A percentile compares a stretch with the other conserved stretches of the same genome.
Evolutionary conservation across 2,113 vertebrate genomes (phyloP).

Genomic region (Phoxinus phoxinus): DNA sequence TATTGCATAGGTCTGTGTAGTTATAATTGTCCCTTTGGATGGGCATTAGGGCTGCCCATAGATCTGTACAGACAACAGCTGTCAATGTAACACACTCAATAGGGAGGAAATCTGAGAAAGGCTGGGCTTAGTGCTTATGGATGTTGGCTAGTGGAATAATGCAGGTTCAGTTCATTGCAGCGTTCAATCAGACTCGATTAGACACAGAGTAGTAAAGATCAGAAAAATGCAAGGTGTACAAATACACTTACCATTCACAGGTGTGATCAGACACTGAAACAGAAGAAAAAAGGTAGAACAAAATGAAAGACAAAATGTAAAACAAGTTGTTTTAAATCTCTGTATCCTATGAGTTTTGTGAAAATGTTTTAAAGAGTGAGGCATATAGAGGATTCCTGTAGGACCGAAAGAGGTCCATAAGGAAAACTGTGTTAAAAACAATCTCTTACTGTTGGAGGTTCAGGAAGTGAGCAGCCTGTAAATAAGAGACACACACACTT

Average conservation of each 20-base stretch:
- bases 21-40: not conserved
- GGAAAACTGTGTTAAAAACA: not conserved
- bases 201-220: not conserved
- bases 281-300: not conserved
- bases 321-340: not conserved
- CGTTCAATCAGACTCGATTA: not conserved
- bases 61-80: not conserved
- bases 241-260: not conserved
- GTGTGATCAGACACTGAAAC: not conserved
- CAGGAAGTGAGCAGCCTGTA: not conserved
- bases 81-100: not conserved
- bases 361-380: not conserved
- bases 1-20: not conserved
- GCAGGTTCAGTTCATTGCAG: not conserved
- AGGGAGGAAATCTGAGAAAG: not conserved
- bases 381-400: not conserved
- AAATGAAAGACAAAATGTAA: not conserved
- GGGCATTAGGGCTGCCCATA: not conserved
- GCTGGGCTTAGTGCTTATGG: not conserved
- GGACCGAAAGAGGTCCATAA: not conserved
- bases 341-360: not conserved
- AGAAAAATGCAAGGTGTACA: not conserved
- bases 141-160: not conserved
- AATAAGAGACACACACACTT: not conserved
- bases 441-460: constrained; percentile 15